Evolutionary conservation across 2,888 invertebrate species (phyloP), one percentile per base, ranked within the genome.

Genomic region (Macrostomum cliftonense): DNA sequence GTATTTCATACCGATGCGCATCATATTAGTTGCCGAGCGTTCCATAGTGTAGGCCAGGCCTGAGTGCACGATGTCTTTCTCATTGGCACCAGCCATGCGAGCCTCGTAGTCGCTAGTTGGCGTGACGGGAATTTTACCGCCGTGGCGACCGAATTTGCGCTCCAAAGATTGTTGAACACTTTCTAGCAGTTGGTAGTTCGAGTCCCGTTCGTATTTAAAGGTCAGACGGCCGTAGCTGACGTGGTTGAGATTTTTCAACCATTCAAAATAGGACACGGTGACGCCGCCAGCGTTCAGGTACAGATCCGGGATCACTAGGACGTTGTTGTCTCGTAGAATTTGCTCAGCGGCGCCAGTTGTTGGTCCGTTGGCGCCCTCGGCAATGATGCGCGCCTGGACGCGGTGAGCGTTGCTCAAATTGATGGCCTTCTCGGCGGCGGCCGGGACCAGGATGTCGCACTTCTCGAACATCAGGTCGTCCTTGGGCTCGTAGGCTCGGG

Each of bases 1-100:
- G 76, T 84, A 89, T 68, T 83, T 82, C 76, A 82, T 78, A 28
- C 86, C 83, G 37, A 87, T 85, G 69, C 79, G 79, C 82, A 89
- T 89, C 60, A 93, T 88, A 53, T 84, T 84, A 28, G 28, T 79
- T 45, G 88, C 89, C 43, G 93, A 86, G 63, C 85, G 75, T 71
- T 93, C 93, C 93, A 97, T 93, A 47, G 93, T 89, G 70, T 88
- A 89, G 68, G 89, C 89, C 46, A 97, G 77, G 52, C 95, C 95
- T 55, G 91, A 91, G 74, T 93, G 91, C 14, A 95, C 93, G 61
- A 97, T 95, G 67, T 95, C 93, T 63, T 93, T 91, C 71, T 97
- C 97, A 45, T 85, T 88, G 53, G 95, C 89, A 69, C 89, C 89
- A 57, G 71, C 67, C 57, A 76, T 76, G 67, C 82, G 78, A 72